Evolutionary conservation across 2,113 vertebrate species (phyloP), one percentile per base, ranked within the genome.

Genomic region (Anser brachyrhynchus): DNA sequence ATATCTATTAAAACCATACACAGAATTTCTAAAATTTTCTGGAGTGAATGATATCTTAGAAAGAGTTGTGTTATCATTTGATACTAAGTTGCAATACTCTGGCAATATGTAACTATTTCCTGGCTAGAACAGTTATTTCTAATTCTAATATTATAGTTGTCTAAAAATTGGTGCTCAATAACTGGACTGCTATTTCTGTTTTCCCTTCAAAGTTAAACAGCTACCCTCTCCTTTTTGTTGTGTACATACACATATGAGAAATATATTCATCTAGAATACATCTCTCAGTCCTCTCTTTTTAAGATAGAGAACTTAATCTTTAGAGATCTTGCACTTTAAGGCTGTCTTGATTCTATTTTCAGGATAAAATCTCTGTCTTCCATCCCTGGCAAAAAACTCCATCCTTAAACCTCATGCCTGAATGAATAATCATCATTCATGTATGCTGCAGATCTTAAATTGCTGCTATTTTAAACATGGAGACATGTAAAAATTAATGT

Each of bases 281-380:
- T 39, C 52, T 44, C 3, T 91, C 55, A 87, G 0, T 78, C 35
- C 9, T 70, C 29, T 86, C 37, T 95, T 73, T 89, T 89, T 83
- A 89, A 92, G 41, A 18, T 55, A 72, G 70, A 82, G 65, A 92
- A 67, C 41, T 82, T 92, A 84, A 75, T 87, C 74, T 89, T 95
- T n/a, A 75, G 46, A 78, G 9, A 22, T 64, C 74, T 76, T 91
- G 41, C 12, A 81, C 92, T 95, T 93, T 81, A 89, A 77, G 57
- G 46, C 21, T 84, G 8, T 1, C 12, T 84, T 91, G 46, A 61
- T 87, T 87, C 62, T 95, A 39, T 90, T 96, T 96, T 74, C 66
- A 90, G 66, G 90, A 89, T 16, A 46, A 92, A 69, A 94, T 14
- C 16, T 83, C 59, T 84, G 41, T 83, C 44, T 87, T 87, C 39